A percentile compares a stretch with the other conserved stretches of the same genome.
These are phyloP conservation scores for Pycnomerus fuliginosus DNA, from an alignment of 2,888 invertebrate species.

Conservation along the genomic window DNA sequence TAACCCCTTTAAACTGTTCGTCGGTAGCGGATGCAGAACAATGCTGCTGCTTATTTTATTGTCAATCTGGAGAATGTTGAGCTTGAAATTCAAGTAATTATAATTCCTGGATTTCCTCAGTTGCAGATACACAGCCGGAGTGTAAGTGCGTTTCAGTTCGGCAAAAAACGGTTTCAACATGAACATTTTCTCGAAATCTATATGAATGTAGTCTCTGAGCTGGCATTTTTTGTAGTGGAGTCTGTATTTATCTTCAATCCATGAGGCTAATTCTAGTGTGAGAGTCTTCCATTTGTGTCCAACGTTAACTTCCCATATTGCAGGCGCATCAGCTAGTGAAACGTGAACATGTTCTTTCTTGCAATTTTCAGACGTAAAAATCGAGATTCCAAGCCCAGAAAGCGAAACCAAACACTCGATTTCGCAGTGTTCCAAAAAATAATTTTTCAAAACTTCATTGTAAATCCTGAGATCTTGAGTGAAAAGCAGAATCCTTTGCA, in stretches of 20 bases:
- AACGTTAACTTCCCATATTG: conserved; percentile 80
- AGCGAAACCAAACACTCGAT: conserved; percentile 69
- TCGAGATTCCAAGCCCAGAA: conserved; percentile 65
- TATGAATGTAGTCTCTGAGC: conserved; percentile 75
- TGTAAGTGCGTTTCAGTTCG: conserved; percentile 70
- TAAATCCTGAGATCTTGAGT: conserved; percentile 75
- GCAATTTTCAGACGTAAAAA: conserved; percentile 50
- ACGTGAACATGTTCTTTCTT: conserved; percentile 69
- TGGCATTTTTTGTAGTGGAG: conserved; percentile 70
- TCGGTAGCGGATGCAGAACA: conserved; percentile 53
- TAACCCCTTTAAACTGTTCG: conserved; percentile 54
- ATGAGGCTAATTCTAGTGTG: conserved; percentile 73
- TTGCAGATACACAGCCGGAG: conserved; percentile 74
- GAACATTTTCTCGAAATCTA: conserved; percentile 81
- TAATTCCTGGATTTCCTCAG: conserved; percentile 68
- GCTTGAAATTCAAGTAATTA: conserved; percentile 65
- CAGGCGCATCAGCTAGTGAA: conserved; percentile 67
- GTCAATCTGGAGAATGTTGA: conserved; percentile 72
- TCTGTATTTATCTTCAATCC: conserved; percentile 79
- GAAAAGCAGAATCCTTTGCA: conserved; percentile 72
- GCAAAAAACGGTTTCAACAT: conserved; percentile 86
- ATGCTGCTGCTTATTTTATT: conserved; percentile 54
- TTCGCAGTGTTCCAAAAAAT: conserved; percentile 68
- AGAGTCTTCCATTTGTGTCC: conserved; percentile 78
- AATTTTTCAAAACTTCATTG: conserved; percentile 58